Evolutionary conservation across 1,140 invertebrate genomes (phyloP).

Genomic region (Olivierus martensii): DNA sequence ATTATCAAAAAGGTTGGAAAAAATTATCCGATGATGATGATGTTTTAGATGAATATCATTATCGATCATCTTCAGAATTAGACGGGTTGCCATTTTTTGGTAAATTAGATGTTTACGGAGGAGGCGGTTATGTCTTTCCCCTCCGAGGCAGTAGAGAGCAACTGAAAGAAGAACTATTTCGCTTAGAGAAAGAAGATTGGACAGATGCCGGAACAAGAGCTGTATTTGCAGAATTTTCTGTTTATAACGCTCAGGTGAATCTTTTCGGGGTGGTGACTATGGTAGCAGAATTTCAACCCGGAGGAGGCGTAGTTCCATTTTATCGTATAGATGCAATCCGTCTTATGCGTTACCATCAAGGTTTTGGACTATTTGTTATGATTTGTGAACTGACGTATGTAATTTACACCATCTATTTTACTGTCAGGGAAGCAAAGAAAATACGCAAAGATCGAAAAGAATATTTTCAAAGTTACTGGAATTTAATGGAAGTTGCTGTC

Average conservation of each 20-base stretch:
- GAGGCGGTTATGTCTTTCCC: slow-evolving; percentile 40
- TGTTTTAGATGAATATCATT: slow-evolving; percentile 28
- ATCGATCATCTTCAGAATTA: slow-evolving; percentile 26
- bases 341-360: slow-evolving; percentile 29
- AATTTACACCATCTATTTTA: slow-evolving; percentile 37
- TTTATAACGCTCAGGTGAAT: slow-evolving; percentile 41
- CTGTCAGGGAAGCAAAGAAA: slow-evolving; percentile 29
- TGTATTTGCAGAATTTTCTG: slow-evolving; percentile 41
- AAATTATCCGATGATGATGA: slow-evolving; percentile 16
- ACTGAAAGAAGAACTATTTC: slow-evolving; percentile 26
- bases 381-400: slow-evolving; percentile 30
- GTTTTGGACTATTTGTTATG: slow-evolving; percentile 26
- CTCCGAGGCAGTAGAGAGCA: slow-evolving; percentile 31
- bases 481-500: slow-evolving; percentile 33
- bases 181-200: slow-evolving; percentile 34
- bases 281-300: slow-evolving; percentile 37
- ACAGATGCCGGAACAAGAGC: slow-evolving; percentile 40
- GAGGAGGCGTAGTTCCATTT: slow-evolving; percentile 35
- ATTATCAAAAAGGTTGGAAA: slow-evolving; percentile 27
- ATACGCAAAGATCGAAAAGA: slow-evolving; percentile 26
- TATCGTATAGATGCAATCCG: slow-evolving; percentile 37
- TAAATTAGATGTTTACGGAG: slow-evolving; percentile 33
- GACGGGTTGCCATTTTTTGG: slow-evolving; percentile 36
- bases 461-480: slow-evolving; percentile 38
- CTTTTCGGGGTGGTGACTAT: slow-evolving; percentile 37